Conservation (phyloP, 2,113 vertebrate species). For the Atlantisia rogersi region DNA sequence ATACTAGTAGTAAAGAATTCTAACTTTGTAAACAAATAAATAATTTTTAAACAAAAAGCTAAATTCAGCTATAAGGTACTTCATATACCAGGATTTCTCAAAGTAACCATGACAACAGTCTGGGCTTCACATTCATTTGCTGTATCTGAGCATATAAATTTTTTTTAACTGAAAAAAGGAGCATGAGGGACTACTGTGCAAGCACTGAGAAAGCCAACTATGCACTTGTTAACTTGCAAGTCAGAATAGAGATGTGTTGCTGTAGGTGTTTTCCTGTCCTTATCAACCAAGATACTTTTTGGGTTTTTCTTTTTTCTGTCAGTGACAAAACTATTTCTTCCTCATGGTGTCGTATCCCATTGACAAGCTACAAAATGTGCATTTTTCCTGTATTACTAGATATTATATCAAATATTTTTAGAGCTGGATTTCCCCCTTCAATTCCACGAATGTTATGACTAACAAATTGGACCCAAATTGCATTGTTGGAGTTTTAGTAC, state of each 20-base stretch:
- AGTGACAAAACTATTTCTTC: not conserved
- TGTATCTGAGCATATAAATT: not conserved
- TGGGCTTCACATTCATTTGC: not conserved
- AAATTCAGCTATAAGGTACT: not conserved
- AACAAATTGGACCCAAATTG: not conserved
- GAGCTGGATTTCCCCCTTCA: not conserved
- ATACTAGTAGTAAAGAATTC: not conserved
- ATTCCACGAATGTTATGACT: not conserved
- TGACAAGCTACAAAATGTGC: not conserved
- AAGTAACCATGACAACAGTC: constrained; percentile 64
- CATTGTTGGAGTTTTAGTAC: not conserved
- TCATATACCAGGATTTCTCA: not conserved
- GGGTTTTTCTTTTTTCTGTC: not conserved
- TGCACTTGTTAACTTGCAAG: not conserved
- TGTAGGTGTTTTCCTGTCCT: not conserved
- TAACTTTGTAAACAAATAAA: constrained; percentile 12
- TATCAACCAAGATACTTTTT: not conserved
- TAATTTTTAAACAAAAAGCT: constrained; percentile 23
- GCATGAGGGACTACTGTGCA: not conserved
- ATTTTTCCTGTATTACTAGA: not conserved
- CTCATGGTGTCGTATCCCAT: not conserved
- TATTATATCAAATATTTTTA: not conserved
- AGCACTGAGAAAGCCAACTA: not conserved
- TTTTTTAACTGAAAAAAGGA: not conserved
- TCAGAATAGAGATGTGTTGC: not conserved